A percentile compares a stretch with the other conserved stretches of the same genome.
These are phyloP conservation scores for Trichogramma pretiosum DNA, from an alignment of 1,140 invertebrate genomes.

Conservation along the genomic window DNA sequence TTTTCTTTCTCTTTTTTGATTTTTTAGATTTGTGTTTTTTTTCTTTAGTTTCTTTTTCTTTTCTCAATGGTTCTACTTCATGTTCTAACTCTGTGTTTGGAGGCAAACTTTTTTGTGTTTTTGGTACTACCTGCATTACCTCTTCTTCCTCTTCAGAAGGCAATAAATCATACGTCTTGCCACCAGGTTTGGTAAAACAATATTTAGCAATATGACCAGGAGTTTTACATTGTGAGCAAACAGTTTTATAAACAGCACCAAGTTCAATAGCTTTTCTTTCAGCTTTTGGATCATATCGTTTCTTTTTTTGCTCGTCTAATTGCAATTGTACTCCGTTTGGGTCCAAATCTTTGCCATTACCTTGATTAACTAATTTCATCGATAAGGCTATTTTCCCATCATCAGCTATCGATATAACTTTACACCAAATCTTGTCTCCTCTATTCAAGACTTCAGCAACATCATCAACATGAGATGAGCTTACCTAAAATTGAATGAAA, in stretches of 20 bases:
- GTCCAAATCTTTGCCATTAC: constrained; percentile 41
- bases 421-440: constrained; percentile 42
- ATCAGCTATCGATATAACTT: constrained; percentile 39
- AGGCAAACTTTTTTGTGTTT: not conserved
- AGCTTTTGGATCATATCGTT: constrained; percentile 19
- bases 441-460: constrained; percentile 37
- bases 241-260: constrained; percentile 41
- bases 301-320: constrained; percentile 36
- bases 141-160: constrained; percentile 33
- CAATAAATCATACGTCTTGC: constrained; percentile 40
- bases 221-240: constrained; percentile 40
- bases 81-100: not conserved
- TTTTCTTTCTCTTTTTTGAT: constrained; percentile 27
- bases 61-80: constrained; percentile 1
- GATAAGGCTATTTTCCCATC: constrained; percentile 43
- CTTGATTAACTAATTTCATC: constrained; percentile 45
- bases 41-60: constrained; percentile 21
- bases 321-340: constrained; percentile 40
- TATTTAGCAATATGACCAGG: constrained; percentile 39
- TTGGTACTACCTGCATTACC: not conserved
- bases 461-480: constrained; percentile 36
- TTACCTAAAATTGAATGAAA: constrained; percentile 31
- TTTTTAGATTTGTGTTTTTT: constrained; percentile 26
- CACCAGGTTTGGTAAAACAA: constrained; percentile 38
- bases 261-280: constrained; percentile 35